Base-by-base conservation (phyloP, 2,888 invertebrate genomes). In the Drosophila nr. perissopoda region DNA sequence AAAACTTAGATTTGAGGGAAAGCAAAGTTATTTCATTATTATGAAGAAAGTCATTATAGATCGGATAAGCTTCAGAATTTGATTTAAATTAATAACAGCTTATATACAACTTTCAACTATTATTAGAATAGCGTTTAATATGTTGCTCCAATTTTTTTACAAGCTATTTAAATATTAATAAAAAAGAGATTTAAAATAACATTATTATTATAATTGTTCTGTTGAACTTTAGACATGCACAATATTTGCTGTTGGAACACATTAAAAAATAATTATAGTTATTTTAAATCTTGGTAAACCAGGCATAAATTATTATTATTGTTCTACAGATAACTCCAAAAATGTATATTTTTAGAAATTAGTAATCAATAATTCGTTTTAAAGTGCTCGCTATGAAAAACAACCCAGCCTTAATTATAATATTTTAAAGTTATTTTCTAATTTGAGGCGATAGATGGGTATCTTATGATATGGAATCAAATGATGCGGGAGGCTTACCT, bases 401-500 rank as follows among this genome's bases (percentile, higher is more conserved):
- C 0, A 40, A 5, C 2, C 4, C 4, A 6, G 5, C 1, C 40
- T 10, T 34, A n/a, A n/a, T 13, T 27, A 34, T 27, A 16, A 18
- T 11, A 25, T 33, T 45, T 5, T 18, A 2, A 45, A 34, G 48
- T 33, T 3, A 10, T 25, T 25, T 13, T 56, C 3, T 57, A 16
- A 13, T 31, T 42, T n/a, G 2, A 16, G 40, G 3, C 4, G 2
- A 10, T 53, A 16, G 33, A 21, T 21, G 18, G 25, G 36, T 27
- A 11, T 11, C 18, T 13, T 27, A 7, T 27, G 18, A 13, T 10
- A 7, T n/a, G 2, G 27, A 16, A 31, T 10, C 16, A 5, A 11
- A 21, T 40, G 4, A 2, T 27, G 18, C 8, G 16, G 4, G 29
- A 63, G 16, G 16, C 63, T 66, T 68, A 93, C 93, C 93, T 83